These are phyloP conservation scores for Batillaria attramentaria DNA, from an alignment of 1,140 invertebrate genomes.

Conservation along the genomic window DNA sequence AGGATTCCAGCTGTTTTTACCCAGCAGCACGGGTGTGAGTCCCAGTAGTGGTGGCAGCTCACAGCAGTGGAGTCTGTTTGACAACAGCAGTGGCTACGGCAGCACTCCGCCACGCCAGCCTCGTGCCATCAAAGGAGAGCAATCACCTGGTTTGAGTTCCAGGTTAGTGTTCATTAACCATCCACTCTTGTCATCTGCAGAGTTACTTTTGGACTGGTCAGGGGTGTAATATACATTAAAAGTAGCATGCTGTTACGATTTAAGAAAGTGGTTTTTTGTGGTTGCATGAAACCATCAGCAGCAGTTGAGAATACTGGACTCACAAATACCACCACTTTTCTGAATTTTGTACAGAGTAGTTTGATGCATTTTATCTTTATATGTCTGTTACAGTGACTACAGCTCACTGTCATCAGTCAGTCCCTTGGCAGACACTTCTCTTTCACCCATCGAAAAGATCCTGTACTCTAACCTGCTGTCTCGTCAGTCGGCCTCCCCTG, in stretches of 20 bases:
- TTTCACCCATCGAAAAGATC: slow-evolving; percentile 65
- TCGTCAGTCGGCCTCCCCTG: slow-evolving; percentile 28
- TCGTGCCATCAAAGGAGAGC: slow-evolving; percentile 55
- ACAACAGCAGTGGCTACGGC: slow-evolving; percentile 28
- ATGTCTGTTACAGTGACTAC: slow-evolving; percentile 21
- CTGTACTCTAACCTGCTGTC: slow-evolving; percentile 60
- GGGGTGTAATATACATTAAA: no score
- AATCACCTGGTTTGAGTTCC: slow-evolving; percentile 24
- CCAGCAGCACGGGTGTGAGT: slow-evolving; percentile 22
- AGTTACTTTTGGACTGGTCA: neutral
- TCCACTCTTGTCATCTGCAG: neutral
- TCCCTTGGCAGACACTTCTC: slow-evolving; percentile 49
- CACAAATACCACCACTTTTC: neutral
- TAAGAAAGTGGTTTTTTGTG: no score
- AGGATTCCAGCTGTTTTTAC: slow-evolving; percentile 59
- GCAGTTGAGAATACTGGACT: neutral
- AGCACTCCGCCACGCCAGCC: slow-evolving; percentile 49
- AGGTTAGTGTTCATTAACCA: slow-evolving; percentile 1
- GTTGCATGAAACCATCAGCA: no score
- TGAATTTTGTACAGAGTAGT: slow-evolving; percentile 4
- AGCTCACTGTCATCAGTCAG: slow-evolving; percentile 44
- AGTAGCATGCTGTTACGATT: no score
- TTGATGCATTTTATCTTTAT: neutral
- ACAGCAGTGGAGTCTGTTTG: slow-evolving; percentile 38
- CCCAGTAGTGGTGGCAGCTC: slow-evolving; percentile 56